These are phyloP conservation scores for Myotis davidii DNA, from an alignment of 2,113 vertebrate genomes.

Conservation along the genomic window DNA sequence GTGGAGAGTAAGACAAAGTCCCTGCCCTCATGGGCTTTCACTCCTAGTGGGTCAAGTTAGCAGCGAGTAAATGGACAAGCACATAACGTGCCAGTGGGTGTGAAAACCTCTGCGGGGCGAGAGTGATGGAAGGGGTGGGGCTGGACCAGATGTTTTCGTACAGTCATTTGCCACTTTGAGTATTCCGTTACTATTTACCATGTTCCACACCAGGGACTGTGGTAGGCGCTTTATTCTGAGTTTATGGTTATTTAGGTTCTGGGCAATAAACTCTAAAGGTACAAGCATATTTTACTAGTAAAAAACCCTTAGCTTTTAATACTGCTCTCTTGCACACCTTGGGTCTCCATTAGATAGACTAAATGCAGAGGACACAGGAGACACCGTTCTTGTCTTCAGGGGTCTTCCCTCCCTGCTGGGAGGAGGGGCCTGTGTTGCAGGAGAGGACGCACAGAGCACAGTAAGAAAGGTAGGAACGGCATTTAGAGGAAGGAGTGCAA, in stretches of 20 bases:
- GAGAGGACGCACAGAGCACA: neutral
- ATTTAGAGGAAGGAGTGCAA: neutral
- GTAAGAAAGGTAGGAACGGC: neutral
- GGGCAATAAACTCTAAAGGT: neutral
- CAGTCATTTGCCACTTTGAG: neutral
- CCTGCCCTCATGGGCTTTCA: neutral
- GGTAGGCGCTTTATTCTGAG: neutral
- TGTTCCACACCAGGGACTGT: neutral
- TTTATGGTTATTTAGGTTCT: neutral
- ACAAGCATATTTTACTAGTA: neutral
- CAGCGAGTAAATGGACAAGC: neutral
- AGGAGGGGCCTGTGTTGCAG: neutral
- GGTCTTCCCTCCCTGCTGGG: neutral
- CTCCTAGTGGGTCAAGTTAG: neutral
- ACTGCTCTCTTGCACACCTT: neutral
- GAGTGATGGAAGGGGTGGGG: neutral
- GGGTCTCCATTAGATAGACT: neutral
- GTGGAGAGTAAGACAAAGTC: neutral
- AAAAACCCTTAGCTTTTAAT: neutral
- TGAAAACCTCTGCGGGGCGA: neutral
- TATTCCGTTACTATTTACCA: neutral
- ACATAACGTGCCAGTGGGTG: fast-evolving
- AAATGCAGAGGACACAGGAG: neutral
- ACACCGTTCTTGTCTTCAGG: neutral
- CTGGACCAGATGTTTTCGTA: neutral